Base-by-base conservation (phyloP, 2,113 vertebrate genomes). In the Phasianus colchicus region DNA sequence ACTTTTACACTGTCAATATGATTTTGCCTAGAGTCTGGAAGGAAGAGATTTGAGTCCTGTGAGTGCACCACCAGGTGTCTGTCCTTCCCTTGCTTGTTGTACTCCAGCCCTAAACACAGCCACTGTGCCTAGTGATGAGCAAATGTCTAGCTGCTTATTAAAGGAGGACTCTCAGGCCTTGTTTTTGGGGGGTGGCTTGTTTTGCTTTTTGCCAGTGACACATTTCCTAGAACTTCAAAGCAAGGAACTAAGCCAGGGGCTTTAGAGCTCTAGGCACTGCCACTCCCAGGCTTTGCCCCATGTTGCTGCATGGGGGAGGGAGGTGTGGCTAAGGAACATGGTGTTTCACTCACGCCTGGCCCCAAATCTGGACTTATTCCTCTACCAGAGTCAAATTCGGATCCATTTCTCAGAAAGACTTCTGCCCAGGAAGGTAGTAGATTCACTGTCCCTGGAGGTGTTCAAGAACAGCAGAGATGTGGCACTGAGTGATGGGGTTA, bases 201-300 rank as follows among this genome's bases (percentile, higher is more conserved):
- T 58, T 11, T 58, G 8, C 6, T 58, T n/a, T 58, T 58, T 11
- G 48, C 54, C n/a, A 29, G 4, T 0, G 6, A 60, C 4, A 7
- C 8, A 85, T 83, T 93, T 94, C 85, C 67, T 89, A 71, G 67
- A 70, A 94, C 83, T 91, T 89, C 69, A 66, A 52, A 91, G 63
- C 55, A 93, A 87, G 71, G 18, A 83, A 82, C 3, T 5, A 79
- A 76, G 22, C 50, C 75, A 21, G 90, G 34, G 30, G 54, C 84
- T 92, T 84, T 92, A 69, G 13, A 85, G 64, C 38, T 80, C 63
- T 74, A 42, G 25, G 42, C 84, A 85, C 34, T 76, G 75, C 71
- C 89, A 55, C n/a, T 92, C 58, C 73, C 69, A 63, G 55, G 45
- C 34, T 95, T 88, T 7, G 1, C 22, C 66, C 30, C 29, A 8